Percentiles rank a stretch among this genome's conserved stretches.
Evolutionary conservation across 2,888 invertebrate genomes (phyloP).

Genomic region (Cantharis flavilabris): DNA sequence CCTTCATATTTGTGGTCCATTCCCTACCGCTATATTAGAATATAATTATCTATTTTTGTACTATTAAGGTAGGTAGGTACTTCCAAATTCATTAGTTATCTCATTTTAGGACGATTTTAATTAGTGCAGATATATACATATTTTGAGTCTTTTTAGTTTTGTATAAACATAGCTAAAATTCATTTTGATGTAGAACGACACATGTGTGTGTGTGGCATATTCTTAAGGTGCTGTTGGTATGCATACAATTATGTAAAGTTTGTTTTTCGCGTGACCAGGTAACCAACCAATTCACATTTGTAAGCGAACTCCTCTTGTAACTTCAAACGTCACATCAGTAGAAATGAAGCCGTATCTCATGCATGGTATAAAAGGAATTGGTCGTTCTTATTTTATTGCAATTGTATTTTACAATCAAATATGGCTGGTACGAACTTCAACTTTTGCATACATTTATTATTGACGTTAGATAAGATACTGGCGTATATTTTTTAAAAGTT

Average conservation of each 20-base stretch:
- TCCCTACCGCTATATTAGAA: not conserved
- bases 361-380: slow-evolving; percentile 30
- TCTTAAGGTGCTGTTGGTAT: slow-evolving; percentile 4
- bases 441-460: slow-evolving; percentile 17
- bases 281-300: slow-evolving; percentile 16
- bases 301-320: slow-evolving; percentile 28
- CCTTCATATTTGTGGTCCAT: not conserved
- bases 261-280: slow-evolving; percentile 35
- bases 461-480: not conserved
- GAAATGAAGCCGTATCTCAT: slow-evolving; percentile 42
- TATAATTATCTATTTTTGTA: too few species aligned
- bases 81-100: not conserved
- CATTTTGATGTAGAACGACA: slow-evolving; percentile 6
- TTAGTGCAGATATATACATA: not conserved
- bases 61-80: too few species aligned
- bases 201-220: slow-evolving; percentile 9
- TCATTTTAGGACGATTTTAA: not conserved
- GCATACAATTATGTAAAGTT: slow-evolving; percentile 38
- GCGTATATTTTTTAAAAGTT: not conserved
- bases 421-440: slow-evolving; percentile 23
- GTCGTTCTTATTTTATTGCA: slow-evolving; percentile 35
- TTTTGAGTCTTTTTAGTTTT: not conserved
- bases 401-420: slow-evolving; percentile 36
- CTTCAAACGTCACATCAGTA: slow-evolving; percentile 34
- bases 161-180: not conserved